Evolutionary conservation across 2,113 vertebrate species (phyloP).

Genomic region (Camelus bactrianus): DNA sequence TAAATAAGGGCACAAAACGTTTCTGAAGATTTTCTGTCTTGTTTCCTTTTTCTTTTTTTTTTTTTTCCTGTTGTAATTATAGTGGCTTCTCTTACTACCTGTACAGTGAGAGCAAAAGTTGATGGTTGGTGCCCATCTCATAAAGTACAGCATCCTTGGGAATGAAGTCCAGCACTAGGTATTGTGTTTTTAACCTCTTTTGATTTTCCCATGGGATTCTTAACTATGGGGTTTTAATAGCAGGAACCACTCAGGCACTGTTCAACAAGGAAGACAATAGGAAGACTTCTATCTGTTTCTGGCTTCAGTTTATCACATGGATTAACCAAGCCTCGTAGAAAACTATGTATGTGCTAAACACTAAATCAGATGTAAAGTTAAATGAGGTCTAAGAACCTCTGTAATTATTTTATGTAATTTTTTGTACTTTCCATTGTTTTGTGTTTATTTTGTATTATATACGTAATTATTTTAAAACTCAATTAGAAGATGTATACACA

Average conservation of each 20-base stretch:
- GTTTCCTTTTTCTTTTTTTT: neutral
- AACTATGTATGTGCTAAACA: neutral
- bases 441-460: neutral
- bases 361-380: neutral
- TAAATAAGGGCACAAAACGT: neutral
- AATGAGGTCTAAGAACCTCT: neutral
- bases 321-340: neutral
- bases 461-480: slow-evolving; percentile 23
- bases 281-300: neutral
- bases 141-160: neutral
- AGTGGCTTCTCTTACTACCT: neutral
- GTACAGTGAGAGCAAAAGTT: neutral
- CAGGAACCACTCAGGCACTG: neutral
- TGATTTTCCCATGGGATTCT: neutral
- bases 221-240: neutral
- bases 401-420: neutral
- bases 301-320: neutral
- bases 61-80: neutral
- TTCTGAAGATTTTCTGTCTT: neutral
- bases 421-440: neutral
- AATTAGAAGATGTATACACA: neutral
- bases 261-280: neutral
- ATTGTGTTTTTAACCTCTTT: neutral
- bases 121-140: neutral
- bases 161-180: neutral